Evolutionary conservation across 2,113 vertebrate genomes (phyloP).

Genomic region (Microcebus ravelobensis): DNA sequence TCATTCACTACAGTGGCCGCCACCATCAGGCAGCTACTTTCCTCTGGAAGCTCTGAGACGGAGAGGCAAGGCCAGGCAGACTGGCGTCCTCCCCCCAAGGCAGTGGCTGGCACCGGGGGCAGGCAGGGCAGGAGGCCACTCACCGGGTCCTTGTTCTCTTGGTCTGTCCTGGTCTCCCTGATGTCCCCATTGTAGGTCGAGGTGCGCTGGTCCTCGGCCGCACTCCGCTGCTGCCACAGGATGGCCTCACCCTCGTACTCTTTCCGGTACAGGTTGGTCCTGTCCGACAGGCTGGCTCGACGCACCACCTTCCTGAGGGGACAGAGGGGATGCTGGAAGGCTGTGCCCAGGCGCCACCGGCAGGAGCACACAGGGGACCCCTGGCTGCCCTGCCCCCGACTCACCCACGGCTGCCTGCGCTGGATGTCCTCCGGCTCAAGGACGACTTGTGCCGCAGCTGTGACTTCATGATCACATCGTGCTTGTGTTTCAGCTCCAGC

Average conservation of each 20-base stretch:
- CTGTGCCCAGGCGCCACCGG: not conserved
- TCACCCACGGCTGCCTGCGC: constrained; percentile 96
- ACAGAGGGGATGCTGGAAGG: constrained; percentile 33
- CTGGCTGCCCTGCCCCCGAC: constrained; percentile 51
- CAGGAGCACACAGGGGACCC: no score
- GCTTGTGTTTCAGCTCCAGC: constrained; percentile 97
- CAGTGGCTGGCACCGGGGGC: not conserved
- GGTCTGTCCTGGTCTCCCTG: constrained; percentile 91
- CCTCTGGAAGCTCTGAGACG: not conserved
- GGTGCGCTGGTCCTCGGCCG: constrained; percentile 85
- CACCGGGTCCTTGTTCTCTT: constrained; percentile 92
- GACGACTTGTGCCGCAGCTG: constrained; percentile 98
- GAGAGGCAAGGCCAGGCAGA: not conserved
- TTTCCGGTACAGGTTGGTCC: constrained; percentile 96
- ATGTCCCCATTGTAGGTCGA: constrained; percentile 83
- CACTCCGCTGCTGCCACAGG: constrained; percentile 93
- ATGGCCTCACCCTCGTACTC: constrained; percentile 98
- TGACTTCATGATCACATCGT: constrained; percentile 98
- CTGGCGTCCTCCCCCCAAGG: not conserved
- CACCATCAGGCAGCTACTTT: not conserved
- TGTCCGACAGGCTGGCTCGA: constrained; percentile 95
- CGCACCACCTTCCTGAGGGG: constrained; percentile 94
- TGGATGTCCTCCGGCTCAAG: constrained; percentile 95
- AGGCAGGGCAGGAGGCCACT: constrained; percentile 58
- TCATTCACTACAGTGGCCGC: not conserved